phyloP scores from a whole-genome alignment of 2,888 invertebrate genomes.

The Apamea crenata region DNA sequence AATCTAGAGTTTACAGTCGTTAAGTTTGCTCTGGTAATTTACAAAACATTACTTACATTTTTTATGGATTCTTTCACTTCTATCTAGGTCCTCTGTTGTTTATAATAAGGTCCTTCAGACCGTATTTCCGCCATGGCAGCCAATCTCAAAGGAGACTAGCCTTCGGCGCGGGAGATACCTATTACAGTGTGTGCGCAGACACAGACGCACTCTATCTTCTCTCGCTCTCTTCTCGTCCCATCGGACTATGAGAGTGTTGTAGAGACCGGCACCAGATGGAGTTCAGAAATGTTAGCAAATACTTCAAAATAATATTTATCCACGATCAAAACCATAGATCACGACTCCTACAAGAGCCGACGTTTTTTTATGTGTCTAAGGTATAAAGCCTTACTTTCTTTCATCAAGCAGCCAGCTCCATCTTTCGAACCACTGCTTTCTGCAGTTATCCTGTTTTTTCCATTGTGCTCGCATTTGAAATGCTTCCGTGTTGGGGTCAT shows the following conservation, averaged over 20 bases:
- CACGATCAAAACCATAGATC: background rate
- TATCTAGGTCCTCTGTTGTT: background rate
- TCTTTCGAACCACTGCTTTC: slow-evolving; percentile 82
- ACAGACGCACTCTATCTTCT: background rate
- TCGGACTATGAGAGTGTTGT: background rate
- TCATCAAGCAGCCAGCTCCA: slow-evolving; percentile 88
- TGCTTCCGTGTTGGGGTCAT: slow-evolving; percentile 85
- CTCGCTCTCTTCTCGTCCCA: background rate
- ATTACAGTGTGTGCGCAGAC: background rate
- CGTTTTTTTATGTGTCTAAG: background rate
- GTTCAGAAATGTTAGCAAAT: background rate
- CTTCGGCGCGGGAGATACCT: background rate
- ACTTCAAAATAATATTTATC: background rate
- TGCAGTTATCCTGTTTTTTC: slow-evolving; percentile 85
- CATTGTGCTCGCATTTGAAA: slow-evolving; percentile 87
- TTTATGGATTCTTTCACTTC: background rate
- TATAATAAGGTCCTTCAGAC: background rate
- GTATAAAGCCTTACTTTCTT: slow-evolving; percentile 72
- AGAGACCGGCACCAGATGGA: no score
- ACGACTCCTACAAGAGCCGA: background rate
- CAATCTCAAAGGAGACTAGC: background rate
- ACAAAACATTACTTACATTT: background rate
- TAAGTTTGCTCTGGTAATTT: slow-evolving; percentile 1
- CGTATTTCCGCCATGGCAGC: no score
- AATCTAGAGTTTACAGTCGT: background rate